Conservation (phyloP, 2,113 vertebrate species). For the Merops nubicus region DNA sequence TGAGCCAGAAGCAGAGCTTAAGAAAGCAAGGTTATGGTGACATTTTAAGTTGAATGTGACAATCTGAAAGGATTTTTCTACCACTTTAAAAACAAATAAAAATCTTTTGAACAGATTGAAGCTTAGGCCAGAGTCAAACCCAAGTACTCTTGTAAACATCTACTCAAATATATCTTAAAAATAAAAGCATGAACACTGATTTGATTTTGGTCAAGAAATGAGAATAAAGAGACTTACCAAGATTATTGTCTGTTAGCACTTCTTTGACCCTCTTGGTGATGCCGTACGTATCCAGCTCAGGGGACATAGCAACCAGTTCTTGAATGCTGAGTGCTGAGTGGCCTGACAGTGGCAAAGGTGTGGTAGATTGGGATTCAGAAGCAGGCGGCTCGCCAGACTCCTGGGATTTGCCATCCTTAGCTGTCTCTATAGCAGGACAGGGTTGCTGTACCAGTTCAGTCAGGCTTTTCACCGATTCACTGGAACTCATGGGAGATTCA, state of each 20-base stretch:
- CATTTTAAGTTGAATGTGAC: background rate
- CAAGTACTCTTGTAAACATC: background rate
- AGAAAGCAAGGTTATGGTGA: background rate
- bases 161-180: background rate
- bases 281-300: slow-evolving; percentile 93
- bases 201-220: background rate
- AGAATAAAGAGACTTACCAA: slow-evolving; percentile 80
- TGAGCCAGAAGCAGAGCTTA: background rate
- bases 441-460: slow-evolving; percentile 85
- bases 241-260: slow-evolving; percentile 94
- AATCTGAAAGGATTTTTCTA: background rate
- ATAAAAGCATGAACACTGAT: background rate
- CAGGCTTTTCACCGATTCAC: slow-evolving; percentile 91
- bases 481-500: slow-evolving; percentile 93
- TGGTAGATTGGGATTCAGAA: slow-evolving; percentile 84
- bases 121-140: background rate
- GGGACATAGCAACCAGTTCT: slow-evolving; percentile 92
- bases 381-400: slow-evolving; percentile 78
- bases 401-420: slow-evolving; percentile 79
- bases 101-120: background rate
- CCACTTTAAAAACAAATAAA: background rate
- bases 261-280: slow-evolving; percentile 98
- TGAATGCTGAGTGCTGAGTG: slow-evolving; percentile 92
- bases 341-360: slow-evolving; percentile 84
- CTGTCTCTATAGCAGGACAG: slow-evolving; percentile 83